These are phyloP conservation scores for Papilio xuthus DNA, from an alignment of 1,140 invertebrate genomes.

Conservation along the genomic window DNA sequence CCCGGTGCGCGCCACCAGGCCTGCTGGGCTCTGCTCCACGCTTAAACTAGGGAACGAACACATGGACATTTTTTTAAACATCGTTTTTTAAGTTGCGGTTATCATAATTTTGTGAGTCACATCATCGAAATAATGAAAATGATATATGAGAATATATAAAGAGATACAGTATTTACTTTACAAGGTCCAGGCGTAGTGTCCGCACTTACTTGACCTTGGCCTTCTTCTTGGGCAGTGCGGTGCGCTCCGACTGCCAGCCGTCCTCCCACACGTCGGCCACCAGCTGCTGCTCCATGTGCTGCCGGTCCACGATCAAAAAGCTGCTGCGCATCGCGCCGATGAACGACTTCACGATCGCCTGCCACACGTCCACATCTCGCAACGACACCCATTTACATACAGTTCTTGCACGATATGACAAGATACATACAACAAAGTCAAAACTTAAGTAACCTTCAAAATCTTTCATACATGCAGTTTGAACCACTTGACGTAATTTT, in stretches of 20 bases:
- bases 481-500: too few species aligned
- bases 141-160: too few species aligned
- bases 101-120: neutral
- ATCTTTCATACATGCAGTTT: too few species aligned
- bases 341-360: constrained; percentile 82
- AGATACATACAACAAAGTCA: too few species aligned
- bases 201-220: constrained; percentile 75
- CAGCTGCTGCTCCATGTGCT: constrained; percentile 69
- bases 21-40: constrained; percentile 75
- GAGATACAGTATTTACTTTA: too few species aligned
- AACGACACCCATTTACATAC: too few species aligned
- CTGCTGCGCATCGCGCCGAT: constrained; percentile 79
- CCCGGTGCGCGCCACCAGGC: constrained; percentile 76
- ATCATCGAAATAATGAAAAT: too few species aligned
- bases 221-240: constrained; percentile 75
- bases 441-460: too few species aligned
- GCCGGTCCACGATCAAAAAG: constrained; percentile 80
- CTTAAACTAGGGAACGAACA: constrained; percentile 59
- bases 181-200: neutral
- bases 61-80: neutral
- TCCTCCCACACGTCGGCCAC: constrained; percentile 82
- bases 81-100: neutral
- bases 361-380: constrained; percentile 21
- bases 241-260: constrained; percentile 68
- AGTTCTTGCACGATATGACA: too few species aligned